Percentiles rank a stretch among this genome's conserved stretches.
These are phyloP conservation scores for Drosophila mayri DNA, from an alignment of 1,140 invertebrate genomes.

Conservation along the genomic window DNA sequence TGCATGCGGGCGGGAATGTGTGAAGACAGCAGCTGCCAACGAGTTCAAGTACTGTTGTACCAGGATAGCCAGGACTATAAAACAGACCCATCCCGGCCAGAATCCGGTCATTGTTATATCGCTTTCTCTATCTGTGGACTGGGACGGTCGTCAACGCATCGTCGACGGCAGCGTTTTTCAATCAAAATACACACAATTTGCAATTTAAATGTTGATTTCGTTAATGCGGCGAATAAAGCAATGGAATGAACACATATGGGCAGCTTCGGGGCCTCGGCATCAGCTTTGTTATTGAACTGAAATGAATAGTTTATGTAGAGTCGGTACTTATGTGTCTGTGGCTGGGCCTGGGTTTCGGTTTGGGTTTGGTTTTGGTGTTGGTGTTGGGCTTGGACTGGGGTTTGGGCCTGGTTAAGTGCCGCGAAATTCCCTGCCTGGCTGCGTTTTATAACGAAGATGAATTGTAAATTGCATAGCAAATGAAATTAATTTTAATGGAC, in stretches of 20 bases:
- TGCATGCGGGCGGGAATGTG: conserved; percentile 50
- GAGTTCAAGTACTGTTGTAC: conserved; percentile 20
- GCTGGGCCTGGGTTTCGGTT: background rate
- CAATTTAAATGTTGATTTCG: conserved; percentile 79
- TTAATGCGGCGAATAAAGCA: conserved; percentile 65
- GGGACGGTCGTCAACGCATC: conserved; percentile 37
- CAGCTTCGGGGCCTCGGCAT: conserved; percentile 44
- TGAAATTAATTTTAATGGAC: conserved; percentile 63
- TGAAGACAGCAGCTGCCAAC: conserved; percentile 64
- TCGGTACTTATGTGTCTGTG: conserved; percentile 26
- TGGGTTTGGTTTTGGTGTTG: background rate
- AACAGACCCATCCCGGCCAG: conserved; percentile 13
- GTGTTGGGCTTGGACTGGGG: background rate
- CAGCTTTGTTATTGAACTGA: conserved; percentile 61
- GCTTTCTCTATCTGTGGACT: background rate
- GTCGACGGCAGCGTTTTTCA: conserved; percentile 44
- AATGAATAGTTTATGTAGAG: conserved; percentile 61
- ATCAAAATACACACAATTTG: conserved; percentile 70
- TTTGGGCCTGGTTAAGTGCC: conserved; percentile 32
- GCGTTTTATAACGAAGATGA: conserved; percentile 56
- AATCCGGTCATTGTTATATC: conserved; percentile 20
- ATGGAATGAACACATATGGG: conserved; percentile 56
- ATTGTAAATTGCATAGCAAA: conserved; percentile 62
- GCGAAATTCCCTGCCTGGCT: conserved; percentile 37
- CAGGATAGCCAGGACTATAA: conserved; percentile 11